A percentile compares a stretch with the other conserved stretches of the same genome.
Conservation (phyloP, 1,140 invertebrate genomes). For the Lepidurus apus region DNA sequence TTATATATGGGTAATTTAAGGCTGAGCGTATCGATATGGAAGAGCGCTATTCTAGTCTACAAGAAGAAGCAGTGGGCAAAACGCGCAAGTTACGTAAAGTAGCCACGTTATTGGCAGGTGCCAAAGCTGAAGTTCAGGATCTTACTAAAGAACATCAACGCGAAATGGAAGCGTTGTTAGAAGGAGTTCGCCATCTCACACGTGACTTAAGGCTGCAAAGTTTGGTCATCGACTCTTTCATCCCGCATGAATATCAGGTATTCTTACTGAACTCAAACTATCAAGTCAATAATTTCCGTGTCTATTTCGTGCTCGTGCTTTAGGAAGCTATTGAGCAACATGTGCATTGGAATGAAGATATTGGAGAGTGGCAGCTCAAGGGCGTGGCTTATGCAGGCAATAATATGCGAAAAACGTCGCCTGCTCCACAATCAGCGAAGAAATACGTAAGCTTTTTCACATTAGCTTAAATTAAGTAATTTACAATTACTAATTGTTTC, state of each 20-base stretch:
- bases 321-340: constrained; percentile 68
- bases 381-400: constrained; percentile 99
- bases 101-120: constrained; percentile 68
- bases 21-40: constrained; percentile 91
- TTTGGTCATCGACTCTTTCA: constrained; percentile 73
- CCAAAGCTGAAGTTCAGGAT: constrained; percentile 81
- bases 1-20: constrained; percentile 46
- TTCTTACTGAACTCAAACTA: not conserved
- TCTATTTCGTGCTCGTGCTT: not conserved
- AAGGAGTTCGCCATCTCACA: constrained; percentile 81
- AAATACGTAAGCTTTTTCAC: constrained; percentile 27
- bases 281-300: not conserved
- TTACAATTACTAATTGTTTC: not conserved
- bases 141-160: constrained; percentile 88
- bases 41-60: constrained; percentile 87
- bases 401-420: constrained; percentile 76
- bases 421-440: not conserved
- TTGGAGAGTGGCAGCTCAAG: constrained; percentile 95
- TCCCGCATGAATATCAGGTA: constrained; percentile 82
- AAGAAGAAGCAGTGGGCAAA: constrained; percentile 87
- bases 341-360: constrained; percentile 95
- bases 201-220: constrained; percentile 88
- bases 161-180: constrained; percentile 91
- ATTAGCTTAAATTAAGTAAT: not conserved
- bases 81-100: constrained; percentile 90